Evolutionary conservation across 2,888 invertebrate genomes (phyloP).

Genomic region (Cylloceria caligata): DNA sequence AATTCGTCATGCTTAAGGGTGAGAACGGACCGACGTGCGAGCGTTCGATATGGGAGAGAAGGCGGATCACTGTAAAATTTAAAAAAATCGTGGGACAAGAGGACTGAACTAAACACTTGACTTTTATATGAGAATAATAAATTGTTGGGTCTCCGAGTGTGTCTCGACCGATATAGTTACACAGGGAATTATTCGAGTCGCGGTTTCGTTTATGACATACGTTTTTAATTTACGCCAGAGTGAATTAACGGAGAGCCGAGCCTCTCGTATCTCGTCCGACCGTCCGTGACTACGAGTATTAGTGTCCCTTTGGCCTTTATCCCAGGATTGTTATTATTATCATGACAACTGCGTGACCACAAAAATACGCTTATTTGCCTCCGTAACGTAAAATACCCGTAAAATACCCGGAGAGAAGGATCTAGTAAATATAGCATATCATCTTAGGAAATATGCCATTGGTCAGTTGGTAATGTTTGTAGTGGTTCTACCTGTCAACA

Average conservation of each 20-base stretch:
- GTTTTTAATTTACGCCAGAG: slow-evolving; percentile 17
- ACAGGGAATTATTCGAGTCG: neutral
- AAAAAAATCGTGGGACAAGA: slow-evolving; percentile 6
- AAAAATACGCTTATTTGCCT: neutral
- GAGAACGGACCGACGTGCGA: neutral
- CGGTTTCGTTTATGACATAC: slow-evolving; percentile 21
- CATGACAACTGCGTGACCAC: neutral
- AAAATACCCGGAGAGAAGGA: too few relatives aligned
- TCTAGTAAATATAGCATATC: too few relatives aligned
- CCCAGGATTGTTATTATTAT: neutral
- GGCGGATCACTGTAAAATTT: neutral
- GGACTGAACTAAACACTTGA: neutral
- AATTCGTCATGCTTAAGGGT: slow-evolving; percentile 33
- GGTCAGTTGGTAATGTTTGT: too few relatives aligned
- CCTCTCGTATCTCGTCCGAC: slow-evolving; percentile 14
- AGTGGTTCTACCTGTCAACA: too few relatives aligned
- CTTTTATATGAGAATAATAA: slow-evolving; percentile 25
- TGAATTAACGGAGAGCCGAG: slow-evolving; percentile 29
- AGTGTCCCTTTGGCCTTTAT: neutral
- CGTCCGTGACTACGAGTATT: neutral
- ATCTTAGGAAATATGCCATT: too few relatives aligned
- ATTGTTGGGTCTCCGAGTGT: slow-evolving; percentile 21
- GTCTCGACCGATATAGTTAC: too few relatives aligned
- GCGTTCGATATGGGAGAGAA: too few relatives aligned
- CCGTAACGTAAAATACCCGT: too few relatives aligned